Conservation (phyloP, 2,888 invertebrate genomes). For the Oscheius sp. region DNA sequence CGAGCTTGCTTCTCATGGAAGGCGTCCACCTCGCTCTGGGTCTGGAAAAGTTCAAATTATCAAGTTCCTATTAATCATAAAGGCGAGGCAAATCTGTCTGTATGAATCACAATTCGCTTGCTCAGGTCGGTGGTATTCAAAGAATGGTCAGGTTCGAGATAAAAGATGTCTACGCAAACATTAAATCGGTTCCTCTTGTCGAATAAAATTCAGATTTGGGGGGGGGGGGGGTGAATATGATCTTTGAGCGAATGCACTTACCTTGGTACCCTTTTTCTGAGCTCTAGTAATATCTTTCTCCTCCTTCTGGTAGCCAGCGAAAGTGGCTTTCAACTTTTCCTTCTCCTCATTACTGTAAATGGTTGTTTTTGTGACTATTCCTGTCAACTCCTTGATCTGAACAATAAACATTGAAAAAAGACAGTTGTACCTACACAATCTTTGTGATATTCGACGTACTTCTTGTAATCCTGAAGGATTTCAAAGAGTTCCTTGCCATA, state of each 20-base stretch:
- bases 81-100: slow-evolving; percentile 1
- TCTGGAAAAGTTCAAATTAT: slow-evolving; percentile 31
- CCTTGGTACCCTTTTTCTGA: slow-evolving; percentile 41
- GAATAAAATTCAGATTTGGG: background rate
- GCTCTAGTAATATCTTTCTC: slow-evolving; percentile 49
- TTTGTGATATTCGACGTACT: slow-evolving; percentile 46
- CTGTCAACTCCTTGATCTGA: slow-evolving; percentile 49
- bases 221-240: background rate
- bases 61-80: slow-evolving; percentile 13
- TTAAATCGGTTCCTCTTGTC: background rate
- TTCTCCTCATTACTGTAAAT: slow-evolving; percentile 51
- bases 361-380: slow-evolving; percentile 44
- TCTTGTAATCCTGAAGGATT: slow-evolving; percentile 39
- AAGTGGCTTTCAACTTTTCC: slow-evolving; percentile 49
- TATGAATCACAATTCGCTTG: no score
- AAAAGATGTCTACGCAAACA: slow-evolving; percentile 27
- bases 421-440: slow-evolving; percentile 16
- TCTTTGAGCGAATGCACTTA: background rate
- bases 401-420: slow-evolving; percentile 8
- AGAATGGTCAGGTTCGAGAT: slow-evolving; percentile 21
- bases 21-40: slow-evolving; percentile 34
- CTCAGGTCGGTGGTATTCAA: background rate
- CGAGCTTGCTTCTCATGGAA: slow-evolving; percentile 49
- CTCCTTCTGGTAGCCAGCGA: slow-evolving; percentile 42
- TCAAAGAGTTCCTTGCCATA: slow-evolving; percentile 31